These are phyloP conservation scores for Cydia pomonella DNA, from an alignment of 1,140 invertebrate species.

Conservation along the genomic window DNA sequence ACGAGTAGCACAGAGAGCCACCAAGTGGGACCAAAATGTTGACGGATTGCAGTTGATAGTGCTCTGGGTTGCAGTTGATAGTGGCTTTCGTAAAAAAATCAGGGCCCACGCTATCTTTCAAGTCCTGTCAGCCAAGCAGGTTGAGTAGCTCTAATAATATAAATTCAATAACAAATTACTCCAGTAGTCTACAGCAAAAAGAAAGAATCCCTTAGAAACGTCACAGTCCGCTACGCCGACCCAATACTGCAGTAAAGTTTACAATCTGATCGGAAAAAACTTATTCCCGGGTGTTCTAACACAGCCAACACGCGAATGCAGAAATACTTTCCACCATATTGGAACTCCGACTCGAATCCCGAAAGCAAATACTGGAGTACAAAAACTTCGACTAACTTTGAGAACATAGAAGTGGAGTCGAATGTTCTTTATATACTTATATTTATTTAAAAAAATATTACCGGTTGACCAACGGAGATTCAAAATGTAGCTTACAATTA, in stretches of 20 bases:
- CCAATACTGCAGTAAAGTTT: slow-evolving; percentile 47
- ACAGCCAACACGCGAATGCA: slow-evolving; percentile 59
- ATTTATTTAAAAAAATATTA: too few species aligned
- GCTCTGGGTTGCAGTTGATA: too few species aligned
- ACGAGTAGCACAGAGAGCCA: too few species aligned
- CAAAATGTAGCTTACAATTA: too few species aligned
- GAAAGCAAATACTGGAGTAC: slow-evolving; percentile 72
- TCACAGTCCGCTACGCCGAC: slow-evolving; percentile 4
- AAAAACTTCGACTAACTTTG: slow-evolving; percentile 63
- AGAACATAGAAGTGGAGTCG: slow-evolving; percentile 47
- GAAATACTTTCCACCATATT: slow-evolving; percentile 69
- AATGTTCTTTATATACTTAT: background rate
- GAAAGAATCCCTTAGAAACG: background rate
- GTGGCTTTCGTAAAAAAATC: too few species aligned
- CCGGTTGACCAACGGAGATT: too few species aligned
- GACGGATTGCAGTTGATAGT: too few species aligned
- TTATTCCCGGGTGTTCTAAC: slow-evolving; percentile 58
- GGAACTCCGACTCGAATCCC: slow-evolving; percentile 64
- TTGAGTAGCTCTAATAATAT: too few species aligned
- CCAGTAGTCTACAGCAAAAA: slow-evolving; percentile 14
- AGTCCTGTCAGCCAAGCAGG: too few species aligned
- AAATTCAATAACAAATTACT: slow-evolving; percentile 28
- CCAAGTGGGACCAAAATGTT: too few species aligned
- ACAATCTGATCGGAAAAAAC: slow-evolving; percentile 62
- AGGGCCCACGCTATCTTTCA: too few species aligned